phyloP scores from a whole-genome alignment of 2,888 invertebrate species.

The Cephus pygmeus region DNA sequence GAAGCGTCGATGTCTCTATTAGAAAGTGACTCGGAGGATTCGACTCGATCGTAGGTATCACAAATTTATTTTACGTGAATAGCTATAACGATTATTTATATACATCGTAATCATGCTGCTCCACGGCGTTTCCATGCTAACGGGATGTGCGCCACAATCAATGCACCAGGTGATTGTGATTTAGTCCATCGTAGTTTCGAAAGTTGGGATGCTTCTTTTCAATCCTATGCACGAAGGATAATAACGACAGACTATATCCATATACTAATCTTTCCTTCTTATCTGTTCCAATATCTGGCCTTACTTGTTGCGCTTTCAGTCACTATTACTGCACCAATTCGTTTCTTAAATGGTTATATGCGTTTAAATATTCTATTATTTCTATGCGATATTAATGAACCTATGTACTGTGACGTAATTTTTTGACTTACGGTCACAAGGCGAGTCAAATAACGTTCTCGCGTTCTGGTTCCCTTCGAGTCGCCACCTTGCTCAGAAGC shows the following conservation, averaged over 20 bases:
- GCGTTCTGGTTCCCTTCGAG: too few relatives aligned
- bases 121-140: not conserved
- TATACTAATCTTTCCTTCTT: not conserved
- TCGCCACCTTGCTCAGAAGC: too few relatives aligned
- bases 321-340: not conserved
- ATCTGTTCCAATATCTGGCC: not conserved
- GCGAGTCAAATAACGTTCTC: too few relatives aligned
- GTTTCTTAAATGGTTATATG: too few relatives aligned
- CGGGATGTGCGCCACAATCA: not conserved
- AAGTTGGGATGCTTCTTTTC: not conserved
- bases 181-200: constrained; percentile 5
- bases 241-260: not conserved
- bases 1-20: constrained; percentile 20
- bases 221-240: not conserved
- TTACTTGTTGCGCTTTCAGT: not conserved
- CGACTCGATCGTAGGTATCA: constrained; percentile 13
- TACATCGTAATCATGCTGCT: constrained; percentile 11
- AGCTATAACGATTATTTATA: constrained; percentile 20
- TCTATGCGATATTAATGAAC: not conserved
- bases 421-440: too few relatives aligned
- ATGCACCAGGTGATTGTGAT: constrained; percentile 13
- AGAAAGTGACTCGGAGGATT: constrained; percentile 13
- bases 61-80: constrained; percentile 20
- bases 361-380: too few relatives aligned
- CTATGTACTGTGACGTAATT: not conserved